Evolutionary conservation across 1,140 invertebrate species (phyloP), one percentile per base, ranked within the genome.

Genomic region (Harlomillsia oculata): DNA sequence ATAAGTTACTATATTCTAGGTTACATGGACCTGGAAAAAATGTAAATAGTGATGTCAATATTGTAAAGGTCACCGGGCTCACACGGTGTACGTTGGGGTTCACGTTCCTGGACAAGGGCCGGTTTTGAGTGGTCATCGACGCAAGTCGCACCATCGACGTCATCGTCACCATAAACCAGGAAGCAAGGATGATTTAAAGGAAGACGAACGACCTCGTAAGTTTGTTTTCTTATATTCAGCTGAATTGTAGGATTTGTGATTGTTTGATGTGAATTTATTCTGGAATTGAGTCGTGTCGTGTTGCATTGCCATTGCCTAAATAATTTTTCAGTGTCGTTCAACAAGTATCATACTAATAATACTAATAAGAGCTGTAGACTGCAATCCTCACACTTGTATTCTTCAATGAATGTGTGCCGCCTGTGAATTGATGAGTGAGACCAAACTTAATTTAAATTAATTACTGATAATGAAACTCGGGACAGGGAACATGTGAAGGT

Each of bases 81-180:
- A 90, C 70, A 87, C 85, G 9, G 84, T 91, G 20, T 91, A 88
- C 71, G 85, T 90, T 65, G 87, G 88, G 5, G 85, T 91, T 11
- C 87, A 89, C 74, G 78, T 89, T 60, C 87, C 85, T 1, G 60
- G 63, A 30, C 53, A 65, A 51, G 79, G 80, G 3, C 32, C 52
- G 32, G 16, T 49, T 32, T 5, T 50, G 49, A 44, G 49, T 51
- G 68, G 69, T 28, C 66, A 68, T 45, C 80, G 68, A 39, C 64
- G 81, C 66, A 78, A 84, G 53, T 69, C 72, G 56, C 71, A 72
- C 41, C 67, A 67, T 39, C 62, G 63, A 41, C 69, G 66, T 58
- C 61, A 64, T 28, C 85, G 86, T 66, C 80, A 83, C 64, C 76
- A 83, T 25, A 84, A 85, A 68, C 83, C 84, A 68, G 82, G 86